Percentiles rank a stretch among this genome's conserved stretches.
These are phyloP conservation scores for Lagodon rhomboides DNA, from an alignment of 2,797 vertebrate genomes.

Conservation along the genomic window DNA sequence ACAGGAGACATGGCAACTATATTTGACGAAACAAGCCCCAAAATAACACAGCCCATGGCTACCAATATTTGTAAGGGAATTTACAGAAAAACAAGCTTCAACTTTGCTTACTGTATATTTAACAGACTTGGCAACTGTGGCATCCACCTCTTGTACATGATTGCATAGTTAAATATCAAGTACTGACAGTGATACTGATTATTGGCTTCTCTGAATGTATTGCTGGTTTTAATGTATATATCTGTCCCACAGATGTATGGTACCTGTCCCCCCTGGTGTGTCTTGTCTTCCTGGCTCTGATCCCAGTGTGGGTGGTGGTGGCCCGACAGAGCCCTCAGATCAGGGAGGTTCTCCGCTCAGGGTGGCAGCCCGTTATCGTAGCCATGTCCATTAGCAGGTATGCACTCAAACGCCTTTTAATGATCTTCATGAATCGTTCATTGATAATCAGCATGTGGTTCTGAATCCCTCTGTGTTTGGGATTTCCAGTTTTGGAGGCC, in stretches of 20 bases:
- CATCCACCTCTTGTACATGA: too few relatives aligned
- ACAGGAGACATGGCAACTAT: too few relatives aligned
- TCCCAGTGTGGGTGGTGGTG: constrained; percentile 92
- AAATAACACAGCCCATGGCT: too few relatives aligned
- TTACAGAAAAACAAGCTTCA: too few relatives aligned
- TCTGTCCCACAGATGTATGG: constrained; percentile 82
- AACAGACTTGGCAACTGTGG: too few relatives aligned
- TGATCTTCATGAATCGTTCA: background rate
- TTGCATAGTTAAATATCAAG: background rate
- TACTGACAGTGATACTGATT: background rate
- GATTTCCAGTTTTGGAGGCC: constrained; percentile 90
- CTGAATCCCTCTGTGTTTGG: constrained; percentile 39
- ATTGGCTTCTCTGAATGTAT: background rate
- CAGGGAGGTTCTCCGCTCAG: constrained; percentile 90
- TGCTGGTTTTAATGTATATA: background rate
- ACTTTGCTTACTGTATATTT: too few relatives aligned
- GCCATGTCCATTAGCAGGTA: constrained; percentile 99
- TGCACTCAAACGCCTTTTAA: background rate
- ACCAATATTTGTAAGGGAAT: too few relatives aligned
- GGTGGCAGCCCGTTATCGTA: constrained; percentile 95
- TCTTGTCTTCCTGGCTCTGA: constrained; percentile 88
- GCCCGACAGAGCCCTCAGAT: constrained; percentile 89
- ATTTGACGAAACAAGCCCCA: too few relatives aligned
- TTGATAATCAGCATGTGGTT: background rate
- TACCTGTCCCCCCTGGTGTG: constrained; percentile 91